A percentile compares a stretch with the other conserved stretches of the same genome.
phyloP scores from a whole-genome alignment of 2,113 vertebrate species.

The Mormoops blainvillei region DNA sequence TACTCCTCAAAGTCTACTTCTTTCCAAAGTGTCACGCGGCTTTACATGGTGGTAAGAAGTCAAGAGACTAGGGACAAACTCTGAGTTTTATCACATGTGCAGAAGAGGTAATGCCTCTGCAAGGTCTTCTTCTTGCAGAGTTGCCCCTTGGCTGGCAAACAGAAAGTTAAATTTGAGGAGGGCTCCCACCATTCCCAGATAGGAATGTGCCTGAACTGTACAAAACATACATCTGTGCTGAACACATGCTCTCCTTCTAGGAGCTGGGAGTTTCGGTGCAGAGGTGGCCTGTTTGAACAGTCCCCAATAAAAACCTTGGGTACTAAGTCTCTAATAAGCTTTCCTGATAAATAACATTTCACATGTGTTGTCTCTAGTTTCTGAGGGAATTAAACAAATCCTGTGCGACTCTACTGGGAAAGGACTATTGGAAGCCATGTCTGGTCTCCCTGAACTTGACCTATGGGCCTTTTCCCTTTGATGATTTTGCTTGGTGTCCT shows the following conservation, averaged over 20 bases:
- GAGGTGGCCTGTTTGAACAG: neutral
- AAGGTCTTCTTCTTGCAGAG: neutral
- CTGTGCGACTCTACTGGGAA: neutral
- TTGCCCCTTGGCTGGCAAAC: neutral
- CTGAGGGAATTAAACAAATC: neutral
- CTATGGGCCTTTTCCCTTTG: neutral
- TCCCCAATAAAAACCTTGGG: neutral
- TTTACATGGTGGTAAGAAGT: neutral
- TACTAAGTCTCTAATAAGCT: neutral
- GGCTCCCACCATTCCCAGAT: neutral
- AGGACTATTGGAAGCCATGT: neutral
- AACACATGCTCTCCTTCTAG: neutral
- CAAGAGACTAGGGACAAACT: neutral
- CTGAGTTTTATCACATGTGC: neutral
- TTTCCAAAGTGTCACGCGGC: neutral
- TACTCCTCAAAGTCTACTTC: neutral
- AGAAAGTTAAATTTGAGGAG: neutral
- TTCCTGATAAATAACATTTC: neutral
- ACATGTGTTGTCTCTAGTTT: neutral
- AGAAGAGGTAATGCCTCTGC: neutral
- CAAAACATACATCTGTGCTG: neutral
- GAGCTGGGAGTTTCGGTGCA: neutral
- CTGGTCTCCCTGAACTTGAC: neutral
- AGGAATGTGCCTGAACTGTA: neutral
- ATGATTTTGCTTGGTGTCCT: neutral